These are phyloP conservation scores for Stigmatopora nigra DNA, from an alignment of 2,113 vertebrate genomes.

Conservation along the genomic window DNA sequence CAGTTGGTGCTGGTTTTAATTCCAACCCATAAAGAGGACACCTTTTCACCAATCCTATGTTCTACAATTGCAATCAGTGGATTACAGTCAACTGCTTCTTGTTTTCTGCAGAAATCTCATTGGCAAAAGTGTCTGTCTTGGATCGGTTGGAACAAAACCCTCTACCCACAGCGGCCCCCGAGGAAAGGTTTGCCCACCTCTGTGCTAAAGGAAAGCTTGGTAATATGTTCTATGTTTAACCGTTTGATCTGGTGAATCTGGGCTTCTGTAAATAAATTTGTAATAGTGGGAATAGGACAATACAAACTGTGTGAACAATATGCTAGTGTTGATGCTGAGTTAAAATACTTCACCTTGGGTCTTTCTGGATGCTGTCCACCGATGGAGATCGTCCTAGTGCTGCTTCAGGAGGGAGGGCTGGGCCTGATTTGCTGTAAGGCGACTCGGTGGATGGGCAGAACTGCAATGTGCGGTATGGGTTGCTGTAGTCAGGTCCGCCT, in stretches of 20 bases:
- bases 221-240: neutral
- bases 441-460: conserved; percentile 96
- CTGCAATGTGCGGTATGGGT: conserved; percentile 97
- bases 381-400: conserved; percentile 93
- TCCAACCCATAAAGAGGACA: no score
- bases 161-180: no score
- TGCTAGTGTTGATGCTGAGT: conserved; percentile 23
- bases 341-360: conserved; percentile 80
- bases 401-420: conserved; percentile 89
- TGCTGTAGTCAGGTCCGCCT: conserved; percentile 82
- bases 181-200: no score
- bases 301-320: conserved; percentile 36
- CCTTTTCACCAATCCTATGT: no score
- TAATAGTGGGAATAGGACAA: conserved; percentile 41
- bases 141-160: no score
- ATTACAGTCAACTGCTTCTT: no score
- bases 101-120: no score
- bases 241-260: conserved; percentile 50
- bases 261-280: conserved; percentile 52
- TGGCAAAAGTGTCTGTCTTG: no score
- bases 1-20: no score
- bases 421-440: conserved; percentile 98
- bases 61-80: no score
- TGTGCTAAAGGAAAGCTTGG: neutral
- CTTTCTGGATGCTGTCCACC: conserved; percentile 99